Conservation (phyloP, 2,113 vertebrate genomes). For the Laticauda laticaudata region DNA sequence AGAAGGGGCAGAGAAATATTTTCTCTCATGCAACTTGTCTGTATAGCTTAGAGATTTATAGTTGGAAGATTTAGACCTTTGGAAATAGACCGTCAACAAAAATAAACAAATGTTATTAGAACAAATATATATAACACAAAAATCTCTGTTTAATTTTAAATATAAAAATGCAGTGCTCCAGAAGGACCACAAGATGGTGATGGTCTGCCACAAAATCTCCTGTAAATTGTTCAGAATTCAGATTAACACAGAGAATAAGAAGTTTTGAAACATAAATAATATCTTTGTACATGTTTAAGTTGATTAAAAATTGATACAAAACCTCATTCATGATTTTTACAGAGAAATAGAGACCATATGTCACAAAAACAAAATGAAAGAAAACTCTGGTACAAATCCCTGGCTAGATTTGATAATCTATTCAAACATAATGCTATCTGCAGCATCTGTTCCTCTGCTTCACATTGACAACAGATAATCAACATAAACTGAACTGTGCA, state of each 20-base stretch:
- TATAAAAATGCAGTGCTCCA: background rate
- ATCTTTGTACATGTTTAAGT: background rate
- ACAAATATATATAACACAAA: background rate
- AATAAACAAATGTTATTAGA: background rate
- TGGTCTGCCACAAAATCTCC: background rate
- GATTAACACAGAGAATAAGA: background rate
- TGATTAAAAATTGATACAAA: background rate
- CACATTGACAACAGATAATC: background rate
- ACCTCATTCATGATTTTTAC: background rate
- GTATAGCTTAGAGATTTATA: background rate
- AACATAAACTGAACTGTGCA: background rate
- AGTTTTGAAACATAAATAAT: background rate
- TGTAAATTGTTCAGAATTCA: background rate
- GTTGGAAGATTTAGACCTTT: background rate
- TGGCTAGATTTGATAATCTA: background rate
- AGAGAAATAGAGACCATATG: background rate
- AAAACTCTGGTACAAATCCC: background rate
- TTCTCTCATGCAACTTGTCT: background rate
- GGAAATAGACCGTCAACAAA: background rate
- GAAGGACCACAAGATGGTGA: background rate
- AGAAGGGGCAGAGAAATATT: background rate
- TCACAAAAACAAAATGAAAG: background rate
- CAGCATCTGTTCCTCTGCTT: background rate
- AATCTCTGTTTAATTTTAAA: background rate
- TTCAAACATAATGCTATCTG: background rate